Evolutionary conservation across 2,888 invertebrate genomes (phyloP), one percentile per base, ranked within the genome.

Genomic region (Biston stratarius): DNA sequence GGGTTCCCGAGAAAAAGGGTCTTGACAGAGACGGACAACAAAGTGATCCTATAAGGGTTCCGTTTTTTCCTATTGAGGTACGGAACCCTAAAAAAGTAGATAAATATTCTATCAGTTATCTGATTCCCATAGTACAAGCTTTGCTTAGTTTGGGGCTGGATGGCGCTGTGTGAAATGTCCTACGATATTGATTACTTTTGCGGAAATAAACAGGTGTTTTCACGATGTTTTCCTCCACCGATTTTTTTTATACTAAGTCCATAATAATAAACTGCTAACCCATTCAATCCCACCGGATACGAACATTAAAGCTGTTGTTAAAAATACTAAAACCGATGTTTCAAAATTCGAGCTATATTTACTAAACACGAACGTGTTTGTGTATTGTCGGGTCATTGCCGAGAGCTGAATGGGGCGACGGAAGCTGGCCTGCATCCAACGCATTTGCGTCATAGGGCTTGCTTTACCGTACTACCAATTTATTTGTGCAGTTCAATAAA

Each of bases 361-460:
- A 59, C 58, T 60, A 51, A 51, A 61, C 47, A 45, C 47, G 55
- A 38, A 53, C 38, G 48, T 52, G 78, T 82, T 79, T 83, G 76
- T 81, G 81, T 73, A 77, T 81, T 88, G 88, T 86, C 90, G 82
- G 92, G 91, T 92, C 93, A 92, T 92, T 92, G 92, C 84, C 90
- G 91, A 73, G 81, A 86, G 75, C 87, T 93, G 92, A 92, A 92
- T 92, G 92, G 83, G 80, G 78, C 85, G 82, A 77, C 90, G 91
- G 91, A 89, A 88, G 77, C 87, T 92, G 93, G 93, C 88, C 15
- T 0, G 0, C 5, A n/a, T 85, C 93, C 93, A 93, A 81, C 15
- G 64, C 59, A 70, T 75, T 85, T 93, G 92, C 92, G 93, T 93
- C 93, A 93, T 81, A 67, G 72, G 71, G 48, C 52, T 55, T 55